Percentiles rank a stretch among this genome's conserved stretches.
Conservation (phyloP, 30 jellyfish, hydroid and myxozoan genomes). For the Aurelia aurita complex sp. Pacific region DNA sequence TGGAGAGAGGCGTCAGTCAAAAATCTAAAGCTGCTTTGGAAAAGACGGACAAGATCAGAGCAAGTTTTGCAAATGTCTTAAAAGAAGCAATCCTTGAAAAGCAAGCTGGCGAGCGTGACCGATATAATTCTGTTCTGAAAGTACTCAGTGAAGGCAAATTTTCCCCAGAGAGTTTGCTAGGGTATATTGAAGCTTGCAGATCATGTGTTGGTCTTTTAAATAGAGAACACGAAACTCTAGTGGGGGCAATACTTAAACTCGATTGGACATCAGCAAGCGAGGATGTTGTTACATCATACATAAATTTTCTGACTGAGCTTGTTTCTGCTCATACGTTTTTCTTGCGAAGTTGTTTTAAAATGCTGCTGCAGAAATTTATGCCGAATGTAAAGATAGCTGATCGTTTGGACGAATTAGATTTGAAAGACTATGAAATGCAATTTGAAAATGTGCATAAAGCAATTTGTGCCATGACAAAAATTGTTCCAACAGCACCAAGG, state of each 20-base stretch:
- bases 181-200: constrained; percentile 47
- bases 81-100: constrained; percentile 42
- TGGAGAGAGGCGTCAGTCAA: no score
- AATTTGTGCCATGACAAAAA: constrained; percentile 13
- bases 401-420: not conserved
- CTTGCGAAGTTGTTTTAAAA: constrained; percentile 41
- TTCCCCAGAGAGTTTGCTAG: constrained; percentile 1
- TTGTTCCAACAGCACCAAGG: constrained; percentile 61
- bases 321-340: constrained; percentile 64
- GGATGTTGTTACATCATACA: constrained; percentile 15
- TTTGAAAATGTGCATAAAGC: constrained; percentile 54
- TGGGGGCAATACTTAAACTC: constrained; percentile 46
- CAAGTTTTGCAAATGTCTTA: not conserved
- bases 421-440: constrained; percentile 10
- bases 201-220: constrained; percentile 33
- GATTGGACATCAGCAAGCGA: constrained; percentile 37
- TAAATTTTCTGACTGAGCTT: constrained; percentile 44
- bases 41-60: no score
- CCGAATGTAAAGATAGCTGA: constrained; percentile 19
- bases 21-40: no score
- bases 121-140: constrained; percentile 27
- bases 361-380: constrained; percentile 47
- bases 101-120: constrained; percentile 27
- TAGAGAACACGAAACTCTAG: constrained; percentile 54
- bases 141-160: constrained; percentile 18